Percentiles rank a stretch among this genome's conserved stretches.
phyloP scores from a whole-genome alignment of 2,888 invertebrate species.

The Aphelenchoides bicaudatus region DNA sequence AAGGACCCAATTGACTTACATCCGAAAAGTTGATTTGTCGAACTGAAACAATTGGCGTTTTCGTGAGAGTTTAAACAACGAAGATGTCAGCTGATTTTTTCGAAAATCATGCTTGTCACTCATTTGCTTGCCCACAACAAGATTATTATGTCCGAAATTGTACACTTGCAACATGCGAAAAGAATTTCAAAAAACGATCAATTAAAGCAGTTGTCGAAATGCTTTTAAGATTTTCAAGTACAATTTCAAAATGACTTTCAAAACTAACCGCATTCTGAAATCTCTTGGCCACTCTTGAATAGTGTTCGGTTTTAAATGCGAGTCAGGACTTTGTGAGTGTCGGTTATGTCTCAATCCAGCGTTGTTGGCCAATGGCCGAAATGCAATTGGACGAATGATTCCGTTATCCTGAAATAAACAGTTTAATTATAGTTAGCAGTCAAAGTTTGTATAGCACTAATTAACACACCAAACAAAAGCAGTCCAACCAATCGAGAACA shows the following conservation, averaged over 20 bases:
- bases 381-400: conserved; percentile 41
- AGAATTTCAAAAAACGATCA: too few species aligned
- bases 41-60: too few species aligned
- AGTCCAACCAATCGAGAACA: conserved; percentile 18
- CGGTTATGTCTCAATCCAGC: conserved; percentile 21
- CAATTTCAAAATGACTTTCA: too few species aligned
- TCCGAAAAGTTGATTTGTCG: conserved; percentile 14
- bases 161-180: too few species aligned
- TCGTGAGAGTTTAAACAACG: too few species aligned
- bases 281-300: too few species aligned
- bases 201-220: too few species aligned
- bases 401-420: conserved; percentile 33
- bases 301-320: too few species aligned
- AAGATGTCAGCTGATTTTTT: not conserved
- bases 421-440: not conserved
- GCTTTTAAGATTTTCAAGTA: too few species aligned
- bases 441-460: not conserved
- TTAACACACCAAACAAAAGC: conserved; percentile 16
- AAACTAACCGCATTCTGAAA: too few species aligned
- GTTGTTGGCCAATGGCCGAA: conserved; percentile 34
- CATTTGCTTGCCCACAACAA: too few species aligned
- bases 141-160: too few species aligned
- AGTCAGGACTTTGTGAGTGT: conserved; percentile 25
- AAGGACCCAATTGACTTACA: conserved; percentile 18
- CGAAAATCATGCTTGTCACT: not conserved